Evolutionary conservation across 2,888 invertebrate species (phyloP).

Genomic region (Sesia bembeciformis): DNA sequence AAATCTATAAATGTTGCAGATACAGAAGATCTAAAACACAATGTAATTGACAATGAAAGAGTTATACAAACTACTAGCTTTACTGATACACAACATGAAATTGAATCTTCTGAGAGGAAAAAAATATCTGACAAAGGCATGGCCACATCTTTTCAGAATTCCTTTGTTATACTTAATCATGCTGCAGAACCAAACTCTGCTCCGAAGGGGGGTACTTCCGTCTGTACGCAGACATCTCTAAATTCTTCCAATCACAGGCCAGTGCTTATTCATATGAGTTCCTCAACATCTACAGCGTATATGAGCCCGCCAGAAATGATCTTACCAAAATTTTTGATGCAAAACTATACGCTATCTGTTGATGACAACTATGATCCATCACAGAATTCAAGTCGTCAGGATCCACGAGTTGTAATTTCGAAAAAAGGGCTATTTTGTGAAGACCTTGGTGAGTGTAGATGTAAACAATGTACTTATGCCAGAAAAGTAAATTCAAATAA

Average conservation of each 20-base stretch:
- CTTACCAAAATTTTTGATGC: conserved; percentile 41
- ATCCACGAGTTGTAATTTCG: conserved; percentile 5
- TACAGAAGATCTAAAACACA: background rate
- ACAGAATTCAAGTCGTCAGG: background rate
- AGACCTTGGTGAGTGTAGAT: conserved; percentile 19
- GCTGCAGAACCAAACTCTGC: conserved; percentile 19
- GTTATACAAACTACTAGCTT: background rate
- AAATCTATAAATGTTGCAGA: background rate
- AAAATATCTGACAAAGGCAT: conserved; percentile 25
- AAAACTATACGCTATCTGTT: conserved; percentile 6
- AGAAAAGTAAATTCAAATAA: conserved; percentile 12
- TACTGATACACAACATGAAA: background rate
- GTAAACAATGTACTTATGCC: conserved; percentile 22
- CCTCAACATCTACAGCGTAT: conserved; percentile 66
- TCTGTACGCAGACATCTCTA: conserved; percentile 51
- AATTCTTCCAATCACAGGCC: conserved; percentile 43
- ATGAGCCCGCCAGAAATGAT: conserved; percentile 68
- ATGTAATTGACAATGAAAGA: background rate
- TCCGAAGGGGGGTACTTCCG: conserved; percentile 30
- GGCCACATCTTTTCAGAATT: conserved; percentile 23
- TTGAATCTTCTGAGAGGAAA: background rate
- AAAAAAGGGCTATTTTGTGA: background rate
- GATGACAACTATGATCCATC: background rate
- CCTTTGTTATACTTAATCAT: conserved; percentile 18
- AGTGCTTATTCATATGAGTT: conserved; percentile 54